A percentile compares a stretch with the other conserved stretches of the same genome.
These are phyloP conservation scores for Ischnus inquisitorius DNA, from an alignment of 2,888 invertebrate genomes.

Conservation along the genomic window DNA sequence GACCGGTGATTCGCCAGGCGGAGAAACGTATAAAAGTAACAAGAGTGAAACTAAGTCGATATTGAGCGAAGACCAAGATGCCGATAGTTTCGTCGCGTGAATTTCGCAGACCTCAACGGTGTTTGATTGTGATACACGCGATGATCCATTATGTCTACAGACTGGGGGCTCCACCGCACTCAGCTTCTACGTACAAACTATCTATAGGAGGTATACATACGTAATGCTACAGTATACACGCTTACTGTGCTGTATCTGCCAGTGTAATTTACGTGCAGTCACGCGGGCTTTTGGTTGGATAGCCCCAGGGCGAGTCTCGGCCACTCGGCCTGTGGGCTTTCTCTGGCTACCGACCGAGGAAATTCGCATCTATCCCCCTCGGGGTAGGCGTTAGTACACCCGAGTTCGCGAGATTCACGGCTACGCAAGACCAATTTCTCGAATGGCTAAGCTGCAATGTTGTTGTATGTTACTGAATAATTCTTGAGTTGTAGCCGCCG, in stretches of 20 bases:
- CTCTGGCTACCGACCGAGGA: slow-evolving; percentile 19
- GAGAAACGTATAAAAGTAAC: neutral
- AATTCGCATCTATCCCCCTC: slow-evolving; percentile 30
- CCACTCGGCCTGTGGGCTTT: slow-evolving; percentile 6
- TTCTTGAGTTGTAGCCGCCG: neutral
- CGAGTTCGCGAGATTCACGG: slow-evolving; percentile 31
- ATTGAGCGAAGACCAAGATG: slow-evolving; percentile 1
- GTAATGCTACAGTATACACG: slow-evolving; percentile 24
- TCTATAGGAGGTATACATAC: slow-evolving; percentile 3
- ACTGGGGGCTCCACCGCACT: neutral
- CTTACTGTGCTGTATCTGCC: slow-evolving; percentile 10
- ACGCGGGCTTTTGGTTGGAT: slow-evolving; percentile 16
- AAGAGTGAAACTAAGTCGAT: neutral
- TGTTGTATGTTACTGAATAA: neutral
- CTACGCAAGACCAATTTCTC: slow-evolving; percentile 52
- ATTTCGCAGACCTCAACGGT: neutral
- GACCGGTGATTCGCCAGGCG: neutral
- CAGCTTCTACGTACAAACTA: neutral
- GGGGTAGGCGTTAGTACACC: slow-evolving; percentile 40
- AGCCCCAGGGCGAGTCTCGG: slow-evolving; percentile 47
- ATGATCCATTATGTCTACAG: neutral
- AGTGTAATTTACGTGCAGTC: slow-evolving; percentile 43
- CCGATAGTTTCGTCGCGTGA: slow-evolving; percentile 9
- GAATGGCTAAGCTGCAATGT: slow-evolving; percentile 31
- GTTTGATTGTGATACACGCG: neutral